Evolutionary conservation across 2,888 invertebrate species (phyloP).

Genomic region (Trichogramma evanescens): DNA sequence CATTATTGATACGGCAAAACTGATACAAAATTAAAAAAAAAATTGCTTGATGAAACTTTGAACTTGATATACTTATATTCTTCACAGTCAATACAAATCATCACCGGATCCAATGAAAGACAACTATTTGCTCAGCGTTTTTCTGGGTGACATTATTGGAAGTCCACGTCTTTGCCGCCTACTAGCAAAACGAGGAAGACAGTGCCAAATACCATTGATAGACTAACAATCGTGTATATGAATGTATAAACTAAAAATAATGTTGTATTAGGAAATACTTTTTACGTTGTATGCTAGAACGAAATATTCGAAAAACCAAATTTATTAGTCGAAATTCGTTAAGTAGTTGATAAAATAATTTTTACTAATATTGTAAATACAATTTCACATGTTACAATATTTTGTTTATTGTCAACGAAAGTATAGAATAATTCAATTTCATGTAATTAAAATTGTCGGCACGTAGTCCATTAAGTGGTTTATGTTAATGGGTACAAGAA

Average conservation of each 20-base stretch:
- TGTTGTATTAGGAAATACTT: neutral
- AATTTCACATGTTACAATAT: neutral
- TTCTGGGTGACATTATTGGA: conserved; percentile 77
- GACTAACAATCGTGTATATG: conserved; percentile 3
- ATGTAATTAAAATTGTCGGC: too few species aligned
- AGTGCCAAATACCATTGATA: conserved; percentile 40
- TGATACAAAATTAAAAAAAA: too few species aligned
- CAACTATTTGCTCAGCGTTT: conserved; percentile 77
- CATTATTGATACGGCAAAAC: too few species aligned
- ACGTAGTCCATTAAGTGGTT: too few species aligned
- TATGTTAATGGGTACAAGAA: too few species aligned
- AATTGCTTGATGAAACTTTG: too few species aligned
- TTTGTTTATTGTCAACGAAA: too few species aligned
- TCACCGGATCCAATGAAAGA: conserved; percentile 63
- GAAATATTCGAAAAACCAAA: neutral
- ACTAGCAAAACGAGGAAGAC: conserved; percentile 63
- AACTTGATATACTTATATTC: conserved; percentile 3
- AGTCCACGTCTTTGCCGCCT: conserved; percentile 75
- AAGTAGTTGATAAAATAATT: conserved; percentile 6
- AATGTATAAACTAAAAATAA: neutral
- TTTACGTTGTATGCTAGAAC: neutral
- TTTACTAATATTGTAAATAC: conserved; percentile 4
- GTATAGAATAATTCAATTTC: too few species aligned
- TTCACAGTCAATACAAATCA: conserved; percentile 67
- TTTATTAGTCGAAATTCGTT: neutral